Conservation (phyloP, 2,797 vertebrate genomes). For the Petrocephalus sullivani region DNA sequence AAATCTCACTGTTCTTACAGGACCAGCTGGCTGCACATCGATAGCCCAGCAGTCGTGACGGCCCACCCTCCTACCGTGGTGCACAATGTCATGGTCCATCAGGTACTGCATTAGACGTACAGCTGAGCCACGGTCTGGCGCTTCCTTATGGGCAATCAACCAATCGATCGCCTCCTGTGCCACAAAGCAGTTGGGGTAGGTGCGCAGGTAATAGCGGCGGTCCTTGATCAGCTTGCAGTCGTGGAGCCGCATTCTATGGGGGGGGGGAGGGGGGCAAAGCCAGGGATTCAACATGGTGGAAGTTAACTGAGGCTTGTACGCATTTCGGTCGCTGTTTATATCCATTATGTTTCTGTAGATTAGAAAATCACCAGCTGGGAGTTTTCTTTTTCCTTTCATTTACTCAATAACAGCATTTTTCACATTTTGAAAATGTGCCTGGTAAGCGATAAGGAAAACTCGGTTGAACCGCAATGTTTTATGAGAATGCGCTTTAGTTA, state of each 20-base stretch:
- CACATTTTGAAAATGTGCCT: neutral
- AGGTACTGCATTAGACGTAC: constrained; percentile 77
- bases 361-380: neutral
- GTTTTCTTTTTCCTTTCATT: neutral
- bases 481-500: neutral
- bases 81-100: constrained; percentile 78
- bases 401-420: neutral
- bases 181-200: constrained; percentile 80
- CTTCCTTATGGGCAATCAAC: constrained; percentile 76
- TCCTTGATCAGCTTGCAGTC: constrained; percentile 82
- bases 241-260: constrained; percentile 70
- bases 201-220: constrained; percentile 69
- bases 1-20: neutral
- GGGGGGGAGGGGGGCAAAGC: neutral
- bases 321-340: neutral
- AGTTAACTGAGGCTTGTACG: neutral
- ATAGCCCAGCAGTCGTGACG: neutral
- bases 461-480: neutral
- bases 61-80: constrained; percentile 65
- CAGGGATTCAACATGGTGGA: neutral
- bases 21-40: neutral
- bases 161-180: constrained; percentile 77
- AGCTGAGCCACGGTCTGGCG: constrained; percentile 64
- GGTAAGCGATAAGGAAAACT: neutral
- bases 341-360: neutral